Conservation (phyloP, 2,888 invertebrate genomes). For the Diachrysia chrysitis region DNA sequence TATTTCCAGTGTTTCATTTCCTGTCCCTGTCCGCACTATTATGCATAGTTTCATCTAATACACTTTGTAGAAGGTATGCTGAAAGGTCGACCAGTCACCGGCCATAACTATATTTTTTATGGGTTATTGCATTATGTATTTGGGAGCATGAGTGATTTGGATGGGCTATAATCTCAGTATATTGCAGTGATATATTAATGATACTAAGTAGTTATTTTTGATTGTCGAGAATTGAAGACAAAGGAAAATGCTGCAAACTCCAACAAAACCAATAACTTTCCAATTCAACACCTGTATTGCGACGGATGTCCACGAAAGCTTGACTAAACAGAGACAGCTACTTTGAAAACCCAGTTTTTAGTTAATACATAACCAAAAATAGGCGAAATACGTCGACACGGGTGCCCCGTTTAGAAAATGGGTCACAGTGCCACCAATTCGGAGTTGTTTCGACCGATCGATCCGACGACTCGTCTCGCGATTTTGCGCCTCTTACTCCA, state of each 20-base stretch:
- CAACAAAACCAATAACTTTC: background rate
- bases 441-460: slow-evolving; percentile 65
- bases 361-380: slow-evolving; percentile 51
- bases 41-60: slow-evolving; percentile 67
- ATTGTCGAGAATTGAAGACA: background rate
- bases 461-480: slow-evolving; percentile 68
- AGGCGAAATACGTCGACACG: slow-evolving; percentile 59
- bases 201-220: slow-evolving; percentile 2
- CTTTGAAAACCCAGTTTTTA: slow-evolving; percentile 26
- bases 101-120: slow-evolving; percentile 7
- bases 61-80: slow-evolving; percentile 52
- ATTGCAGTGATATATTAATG: slow-evolving; percentile 16
- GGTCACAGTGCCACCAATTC: slow-evolving; percentile 80
- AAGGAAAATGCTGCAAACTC: background rate
- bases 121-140: slow-evolving; percentile 18
- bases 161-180: slow-evolving; percentile 29
- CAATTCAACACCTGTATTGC: slow-evolving; percentile 7
- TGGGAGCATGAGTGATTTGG: slow-evolving; percentile 15
- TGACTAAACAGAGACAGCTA: slow-evolving; percentile 11
- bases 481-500: slow-evolving; percentile 41
- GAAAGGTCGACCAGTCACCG: slow-evolving; percentile 9
- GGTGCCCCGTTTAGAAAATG: slow-evolving; percentile 76
- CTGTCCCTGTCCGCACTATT: slow-evolving; percentile 63
- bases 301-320: background rate
- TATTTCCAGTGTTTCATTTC: slow-evolving; percentile 68